Conservation (phyloP, 1,140 invertebrate genomes). For the Drosophila nebulosa region DNA sequence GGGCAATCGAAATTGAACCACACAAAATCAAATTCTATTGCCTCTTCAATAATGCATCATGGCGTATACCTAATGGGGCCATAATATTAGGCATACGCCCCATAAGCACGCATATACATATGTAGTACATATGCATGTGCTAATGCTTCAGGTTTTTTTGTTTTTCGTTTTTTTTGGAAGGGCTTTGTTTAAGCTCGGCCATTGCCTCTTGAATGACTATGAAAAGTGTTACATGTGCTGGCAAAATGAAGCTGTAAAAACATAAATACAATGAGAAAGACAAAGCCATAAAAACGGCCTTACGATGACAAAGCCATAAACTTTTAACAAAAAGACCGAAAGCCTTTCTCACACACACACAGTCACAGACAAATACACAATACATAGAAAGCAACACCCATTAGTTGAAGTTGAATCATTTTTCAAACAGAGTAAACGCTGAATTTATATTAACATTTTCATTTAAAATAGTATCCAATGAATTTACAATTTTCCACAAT, state of each 20-base stretch:
- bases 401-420: slow-evolving; percentile 18
- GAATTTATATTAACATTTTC: slow-evolving; percentile 11
- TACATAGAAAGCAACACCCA: slow-evolving; percentile 6
- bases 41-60: not conserved
- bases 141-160: not conserved
- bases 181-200: not conserved
- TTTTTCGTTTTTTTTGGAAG: not conserved
- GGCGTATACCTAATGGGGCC: too few species aligned
- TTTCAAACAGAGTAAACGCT: slow-evolving; percentile 7
- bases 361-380: not conserved
- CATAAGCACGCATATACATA: slow-evolving; percentile 26
- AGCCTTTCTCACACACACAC: not conserved
- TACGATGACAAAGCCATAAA: slow-evolving; percentile 44
- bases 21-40: too few species aligned
- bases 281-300: slow-evolving; percentile 40
- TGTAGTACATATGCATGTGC: not conserved
- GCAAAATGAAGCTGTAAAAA: slow-evolving; percentile 42
- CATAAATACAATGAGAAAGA: slow-evolving; percentile 34
- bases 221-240: slow-evolving; percentile 26
- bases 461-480: not conserved
- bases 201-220: slow-evolving; percentile 45
- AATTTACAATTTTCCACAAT: not conserved
- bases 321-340: slow-evolving; percentile 31
- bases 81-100: not conserved
- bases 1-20: too few species aligned